These are phyloP conservation scores for Craterocephalus amniculus DNA, from an alignment of 2,797 vertebrate genomes.

Conservation along the genomic window DNA sequence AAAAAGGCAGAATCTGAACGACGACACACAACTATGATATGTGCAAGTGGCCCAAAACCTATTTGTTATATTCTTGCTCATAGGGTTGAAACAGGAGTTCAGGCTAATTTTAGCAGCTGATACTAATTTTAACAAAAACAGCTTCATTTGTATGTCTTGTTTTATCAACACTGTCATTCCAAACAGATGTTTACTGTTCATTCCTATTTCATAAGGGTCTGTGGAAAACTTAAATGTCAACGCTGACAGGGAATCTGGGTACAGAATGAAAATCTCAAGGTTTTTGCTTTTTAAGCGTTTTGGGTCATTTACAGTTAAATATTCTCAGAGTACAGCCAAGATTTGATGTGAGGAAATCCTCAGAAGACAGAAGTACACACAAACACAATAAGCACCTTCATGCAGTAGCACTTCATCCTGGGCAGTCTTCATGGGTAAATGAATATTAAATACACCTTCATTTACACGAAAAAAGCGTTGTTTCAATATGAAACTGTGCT, in stretches of 20 bases:
- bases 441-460: conserved; percentile 60
- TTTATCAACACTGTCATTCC: background rate
- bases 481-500: conserved; percentile 23
- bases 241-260: background rate
- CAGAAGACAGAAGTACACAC: conserved; percentile 12
- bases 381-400: conserved; percentile 27
- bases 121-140: no score
- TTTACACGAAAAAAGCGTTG: conserved; percentile 8
- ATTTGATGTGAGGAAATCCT: conserved; percentile 9
- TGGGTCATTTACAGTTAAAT: conserved; percentile 11
- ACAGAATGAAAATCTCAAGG: background rate
- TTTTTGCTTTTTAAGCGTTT: conserved; percentile 7
- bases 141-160: background rate
- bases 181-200: no score
- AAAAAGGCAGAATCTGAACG: background rate
- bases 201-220: background rate
- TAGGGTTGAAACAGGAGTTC: background rate
- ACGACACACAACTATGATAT: background rate
- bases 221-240: background rate
- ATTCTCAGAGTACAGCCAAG: background rate
- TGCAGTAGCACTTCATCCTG: conserved; percentile 13
- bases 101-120: background rate
- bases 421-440: conserved; percentile 16
- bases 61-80: no score
- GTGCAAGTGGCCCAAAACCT: background rate